Base-by-base conservation (phyloP, 2,888 invertebrate species). In the Cheilosia soror region DNA sequence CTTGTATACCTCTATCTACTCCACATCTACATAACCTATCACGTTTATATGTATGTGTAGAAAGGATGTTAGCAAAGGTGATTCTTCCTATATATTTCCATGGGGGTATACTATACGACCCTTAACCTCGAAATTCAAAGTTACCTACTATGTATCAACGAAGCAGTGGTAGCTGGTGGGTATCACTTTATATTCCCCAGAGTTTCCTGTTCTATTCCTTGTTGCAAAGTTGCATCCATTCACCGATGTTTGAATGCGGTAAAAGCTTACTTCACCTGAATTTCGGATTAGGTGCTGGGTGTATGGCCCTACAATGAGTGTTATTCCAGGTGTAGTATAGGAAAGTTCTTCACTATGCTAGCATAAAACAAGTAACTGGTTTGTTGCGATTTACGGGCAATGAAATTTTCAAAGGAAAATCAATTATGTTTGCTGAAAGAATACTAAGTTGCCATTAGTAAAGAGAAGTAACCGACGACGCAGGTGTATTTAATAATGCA, bases 241-340 rank as follows among this genome's bases (percentile, higher is more conserved):
- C 80, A 75, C 63, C 75, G 65, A 79, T 79, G 84, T 84, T 84
- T 84, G 75, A 84, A 84, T 84, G 84, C 84, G 75, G 84, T 84
- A 79, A 84, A 79, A 84, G 79, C 69, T 84, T 84, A 79, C 84
- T 79, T 69, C 84, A 75, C 68, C 79, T 79, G 80, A 78, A 84
- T 84, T 84, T 84, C 27, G 79, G 84, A 84, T 84, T 84, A 79
- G 73, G 25, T 73, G 58, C 63, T 72, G 40, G 58, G 6, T 55
- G 40, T 58, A 76, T 44, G 55, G 11, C 55, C 51, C 71, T 47
- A 47, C 20, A 11, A 29, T 9, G 29, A 44, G 55, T 78, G 57
- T 78, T 77, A 27, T 78, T 66, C 49, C 63, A 79, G 80, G 47
- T 79, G 63, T 20, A 57, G 73, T 11, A n/a, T n/a, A 37, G n/a